Evolutionary conservation across 2,797 vertebrate genomes (phyloP), one percentile per base, ranked within the genome.

Genomic region (Silurus aristotelis): DNA sequence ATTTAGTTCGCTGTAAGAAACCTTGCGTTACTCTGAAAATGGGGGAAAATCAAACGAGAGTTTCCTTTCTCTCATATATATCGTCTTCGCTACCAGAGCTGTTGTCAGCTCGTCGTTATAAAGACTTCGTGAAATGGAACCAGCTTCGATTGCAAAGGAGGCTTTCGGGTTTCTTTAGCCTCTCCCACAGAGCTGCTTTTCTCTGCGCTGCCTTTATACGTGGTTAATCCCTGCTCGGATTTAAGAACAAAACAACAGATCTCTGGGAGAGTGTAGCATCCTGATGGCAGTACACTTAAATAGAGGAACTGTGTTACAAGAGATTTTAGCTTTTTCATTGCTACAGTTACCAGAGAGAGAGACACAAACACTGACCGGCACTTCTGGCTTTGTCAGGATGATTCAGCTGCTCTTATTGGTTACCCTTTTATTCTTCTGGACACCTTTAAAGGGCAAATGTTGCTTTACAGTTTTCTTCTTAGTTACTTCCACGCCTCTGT

Each of bases 21-120:
- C 2, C 5, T 52, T 85, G 25, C 68, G 38, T 1, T 79, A 68
- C 68, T 19, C 22, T 48, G n/a, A 27, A n/a, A 84, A 68, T 63
- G 20, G 38, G 43, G 76, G 58, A 46, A 66, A 17, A 31, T 5
- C 46, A 66, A 73, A 1, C 48, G 48, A 72, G 63, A 56, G 7
- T 25, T 68, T 77, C 12, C 67, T 86, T 19, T 55, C 12, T 60
- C 60, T 52, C 38, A 38, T 52, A 2, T 25, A 12, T 46, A 22
- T 75, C 22, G 52, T 66, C 55, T 63, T 58, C 56, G 4, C 27
- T 64, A 15, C 55, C 6, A 70, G 70, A 67, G 48, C 15, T 64
- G 82, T 84, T 89, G 75, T 85, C 38, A 70, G 77, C 68, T 81
- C 60, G n/a, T 15, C 7, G 22, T 56, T 46, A 70, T 71, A 82